Base-by-base conservation (phyloP, 2,113 vertebrate genomes). In the Nesogale talazaci region DNA sequence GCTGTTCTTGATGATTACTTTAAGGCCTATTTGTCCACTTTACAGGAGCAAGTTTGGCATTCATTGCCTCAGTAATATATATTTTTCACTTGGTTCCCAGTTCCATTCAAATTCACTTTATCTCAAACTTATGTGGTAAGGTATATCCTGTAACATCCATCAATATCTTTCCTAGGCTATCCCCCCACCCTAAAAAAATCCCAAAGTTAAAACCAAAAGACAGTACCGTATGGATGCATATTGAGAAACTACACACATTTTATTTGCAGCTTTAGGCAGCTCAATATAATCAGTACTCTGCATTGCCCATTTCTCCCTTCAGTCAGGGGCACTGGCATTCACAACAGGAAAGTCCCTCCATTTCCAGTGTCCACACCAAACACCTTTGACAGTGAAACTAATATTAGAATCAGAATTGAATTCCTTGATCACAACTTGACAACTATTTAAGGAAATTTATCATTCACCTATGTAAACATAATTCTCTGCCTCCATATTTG, bases 401-500 rank as follows among this genome's bases (percentile, higher is more conserved):
- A 94, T 67, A 52, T 52, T 52, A 52, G 10, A 88, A 74, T 95
- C 88, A 93, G 95, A 90, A 90, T 80, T 93, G 86, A 95, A 95
- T 96, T 96, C 81, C 36, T 92, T 96, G 74, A 93, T 91, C 91
- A 65, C 38, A 95, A 81, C 72, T 83, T 90, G 82, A 83, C 85
- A 86, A 85, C 34, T 79, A 38, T 90, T 93, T 86, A 20, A 61
- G 20, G 52, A 74, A 95, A 76, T 42, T 93, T 46, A 92, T 31
- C 78, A 83, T 96, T 95, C 86, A 90, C 36, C 67, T 79, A 0
- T 40, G 92, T 95, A 72, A 83, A 82, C 29, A 40, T 91, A 79
- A 65, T 52, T 75, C 12, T 91, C 88, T 94, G 42, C 67, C 94
- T 92, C 38, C 57, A 78, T 79, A 80, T 96, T 90, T 27, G 5